Conservation (phyloP, 2,113 vertebrate species). For the Apteryx owenii region DNA sequence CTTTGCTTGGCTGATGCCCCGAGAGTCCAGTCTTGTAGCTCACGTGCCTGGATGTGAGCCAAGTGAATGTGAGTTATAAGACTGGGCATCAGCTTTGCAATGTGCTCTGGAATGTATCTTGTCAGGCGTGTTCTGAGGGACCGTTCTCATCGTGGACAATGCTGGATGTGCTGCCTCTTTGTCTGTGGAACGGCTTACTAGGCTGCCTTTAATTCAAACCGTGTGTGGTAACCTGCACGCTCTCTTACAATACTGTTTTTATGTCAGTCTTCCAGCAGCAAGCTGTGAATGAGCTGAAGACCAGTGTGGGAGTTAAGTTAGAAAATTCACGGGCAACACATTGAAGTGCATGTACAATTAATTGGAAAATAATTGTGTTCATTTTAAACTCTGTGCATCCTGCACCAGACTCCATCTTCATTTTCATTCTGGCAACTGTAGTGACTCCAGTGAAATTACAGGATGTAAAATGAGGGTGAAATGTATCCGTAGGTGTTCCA, state of each 20-base stretch:
- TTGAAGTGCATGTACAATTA: neutral
- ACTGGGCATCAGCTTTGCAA: neutral
- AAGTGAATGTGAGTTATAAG: neutral
- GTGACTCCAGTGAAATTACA: neutral
- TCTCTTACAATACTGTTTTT: neutral
- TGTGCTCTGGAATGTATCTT: neutral
- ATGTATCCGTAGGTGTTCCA: neutral
- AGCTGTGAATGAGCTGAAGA: neutral
- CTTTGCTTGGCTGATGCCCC: neutral
- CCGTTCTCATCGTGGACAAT: neutral
- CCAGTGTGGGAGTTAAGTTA: neutral
- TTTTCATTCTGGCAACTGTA: neutral
- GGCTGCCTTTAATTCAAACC: slow-evolving; percentile 48
- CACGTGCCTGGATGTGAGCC: neutral
- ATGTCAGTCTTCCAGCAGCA: neutral
- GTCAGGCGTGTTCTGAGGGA: neutral
- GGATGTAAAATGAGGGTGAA: neutral
- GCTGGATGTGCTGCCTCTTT: slow-evolving; percentile 2
- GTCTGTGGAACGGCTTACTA: slow-evolving; percentile 11
- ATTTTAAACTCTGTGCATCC: neutral
- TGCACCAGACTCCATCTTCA: neutral
- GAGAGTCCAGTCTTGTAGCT: neutral
- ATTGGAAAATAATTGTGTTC: neutral
- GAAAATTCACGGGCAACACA: neutral
- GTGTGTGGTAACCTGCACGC: neutral